These are phyloP conservation scores for Dendropsophus ebraccatus DNA, from an alignment of 2,113 vertebrate genomes.

Conservation along the genomic window DNA sequence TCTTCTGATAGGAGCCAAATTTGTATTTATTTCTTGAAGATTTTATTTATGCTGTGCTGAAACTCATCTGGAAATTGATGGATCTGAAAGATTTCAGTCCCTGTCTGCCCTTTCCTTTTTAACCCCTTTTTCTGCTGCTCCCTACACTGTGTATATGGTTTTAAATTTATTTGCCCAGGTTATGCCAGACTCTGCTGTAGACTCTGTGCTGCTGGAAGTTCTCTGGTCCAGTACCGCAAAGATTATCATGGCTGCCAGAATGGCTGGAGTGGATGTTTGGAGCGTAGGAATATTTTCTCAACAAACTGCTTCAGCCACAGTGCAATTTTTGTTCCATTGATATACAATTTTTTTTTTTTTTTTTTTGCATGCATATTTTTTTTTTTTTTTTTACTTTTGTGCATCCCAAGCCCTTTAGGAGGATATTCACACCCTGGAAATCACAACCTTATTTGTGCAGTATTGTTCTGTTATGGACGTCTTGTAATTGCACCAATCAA, in stretches of 20 bases:
- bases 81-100: conserved; percentile 2
- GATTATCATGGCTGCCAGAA: not conserved
- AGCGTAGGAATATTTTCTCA: not conserved
- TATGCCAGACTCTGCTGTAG: conserved; percentile 25
- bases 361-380: conserved; percentile 1
- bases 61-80: conserved; percentile 19
- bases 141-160: not conserved
- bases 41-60: conserved; percentile 74
- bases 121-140: conserved; percentile 10
- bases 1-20: conserved; percentile 69
- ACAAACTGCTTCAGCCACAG: conserved; percentile 19
- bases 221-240: not conserved
- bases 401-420: not conserved
- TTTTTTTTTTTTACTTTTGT: not conserved
- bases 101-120: not conserved
- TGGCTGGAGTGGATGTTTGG: not conserved
- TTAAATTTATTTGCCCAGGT: conserved; percentile 5
- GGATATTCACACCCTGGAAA: not conserved
- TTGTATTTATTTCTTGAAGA: conserved; percentile 77
- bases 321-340: not conserved
- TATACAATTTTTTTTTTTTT: no score
- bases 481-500: not conserved
- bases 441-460: not conserved
- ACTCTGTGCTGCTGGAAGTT: not conserved
- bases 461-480: not conserved